Percentiles rank a stretch among this genome's conserved stretches.
Evolutionary conservation across 2,797 vertebrate genomes (phyloP).

Genomic region (Enteromius viviparus): DNA sequence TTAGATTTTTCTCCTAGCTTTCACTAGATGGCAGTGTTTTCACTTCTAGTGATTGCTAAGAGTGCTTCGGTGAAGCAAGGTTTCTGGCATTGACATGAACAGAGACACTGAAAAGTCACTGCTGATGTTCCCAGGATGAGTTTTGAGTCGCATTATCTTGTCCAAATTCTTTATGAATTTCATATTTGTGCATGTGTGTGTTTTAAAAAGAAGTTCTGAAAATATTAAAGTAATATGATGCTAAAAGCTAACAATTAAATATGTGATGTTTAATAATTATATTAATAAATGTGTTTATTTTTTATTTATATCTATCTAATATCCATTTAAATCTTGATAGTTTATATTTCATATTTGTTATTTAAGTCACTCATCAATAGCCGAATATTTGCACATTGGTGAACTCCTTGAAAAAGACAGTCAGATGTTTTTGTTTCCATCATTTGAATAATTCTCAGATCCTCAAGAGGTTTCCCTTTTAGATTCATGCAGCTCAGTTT

Average conservation of each 20-base stretch:
- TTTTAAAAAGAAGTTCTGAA: not conserved
- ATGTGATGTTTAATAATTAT: not conserved
- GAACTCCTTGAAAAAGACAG: not conserved
- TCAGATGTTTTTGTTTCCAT: not conserved
- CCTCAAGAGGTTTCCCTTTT: not conserved
- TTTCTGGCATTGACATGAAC: not conserved
- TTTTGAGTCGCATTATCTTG: not conserved
- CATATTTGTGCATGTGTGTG: too few species aligned
- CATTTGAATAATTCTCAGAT: not conserved
- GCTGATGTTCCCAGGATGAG: not conserved
- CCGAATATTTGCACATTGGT: not conserved
- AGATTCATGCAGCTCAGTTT: not conserved
- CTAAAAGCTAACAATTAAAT: too few species aligned
- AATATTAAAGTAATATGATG: too few species aligned
- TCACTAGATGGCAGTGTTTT: constrained; percentile 65
- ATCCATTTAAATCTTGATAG: not conserved
- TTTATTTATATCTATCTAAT: not conserved
- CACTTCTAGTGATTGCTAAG: constrained; percentile 46
- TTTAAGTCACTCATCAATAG: not conserved
- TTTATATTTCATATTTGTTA: not conserved
- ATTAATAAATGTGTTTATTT: not conserved
- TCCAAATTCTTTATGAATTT: too few species aligned
- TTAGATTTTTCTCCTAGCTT: not conserved
- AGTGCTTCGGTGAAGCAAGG: not conserved
- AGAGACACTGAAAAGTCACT: not conserved